phyloP scores from a whole-genome alignment of 1,140 invertebrate genomes.

The Orussus abietinus region DNA sequence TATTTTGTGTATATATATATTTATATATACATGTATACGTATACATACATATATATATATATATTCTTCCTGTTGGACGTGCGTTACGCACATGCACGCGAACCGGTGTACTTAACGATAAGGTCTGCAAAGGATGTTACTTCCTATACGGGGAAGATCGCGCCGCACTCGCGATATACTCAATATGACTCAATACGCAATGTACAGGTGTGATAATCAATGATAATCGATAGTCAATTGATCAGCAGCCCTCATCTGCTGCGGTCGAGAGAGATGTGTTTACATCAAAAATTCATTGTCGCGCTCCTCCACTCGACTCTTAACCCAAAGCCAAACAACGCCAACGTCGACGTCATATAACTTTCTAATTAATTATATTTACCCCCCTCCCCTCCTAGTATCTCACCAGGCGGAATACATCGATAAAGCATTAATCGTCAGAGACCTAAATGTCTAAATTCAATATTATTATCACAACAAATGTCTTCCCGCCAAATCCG shows the following conservation, averaged over 20 bases:
- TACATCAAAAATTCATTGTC: too few relatives aligned
- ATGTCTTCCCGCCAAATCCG: conserved; percentile 35
- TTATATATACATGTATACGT: conserved; percentile 1
- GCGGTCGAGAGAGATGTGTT: too few relatives aligned
- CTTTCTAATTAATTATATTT: too few relatives aligned
- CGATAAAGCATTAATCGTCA: too few relatives aligned
- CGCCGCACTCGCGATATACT: neutral
- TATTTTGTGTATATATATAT: neutral
- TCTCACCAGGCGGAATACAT: too few relatives aligned
- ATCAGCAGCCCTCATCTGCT: too few relatives aligned
- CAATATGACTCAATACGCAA: conserved; percentile 6
- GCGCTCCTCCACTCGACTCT: too few relatives aligned
- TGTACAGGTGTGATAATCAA: conserved; percentile 4
- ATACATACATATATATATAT: too few relatives aligned
- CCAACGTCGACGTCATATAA: too few relatives aligned
- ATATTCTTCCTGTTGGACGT: neutral
- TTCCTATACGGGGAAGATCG: too few relatives aligned
- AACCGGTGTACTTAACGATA: neutral
- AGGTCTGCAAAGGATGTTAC: too few relatives aligned
- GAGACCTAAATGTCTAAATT: conserved; percentile 30
- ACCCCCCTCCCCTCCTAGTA: conserved; percentile 20
- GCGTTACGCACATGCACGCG: neutral
- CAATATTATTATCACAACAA: conserved; percentile 52
- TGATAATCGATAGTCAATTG: conserved; percentile 6
- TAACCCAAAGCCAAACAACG: too few relatives aligned